Conservation (phyloP, 1,140 invertebrate species). For the Drosophila kikkawai region DNA sequence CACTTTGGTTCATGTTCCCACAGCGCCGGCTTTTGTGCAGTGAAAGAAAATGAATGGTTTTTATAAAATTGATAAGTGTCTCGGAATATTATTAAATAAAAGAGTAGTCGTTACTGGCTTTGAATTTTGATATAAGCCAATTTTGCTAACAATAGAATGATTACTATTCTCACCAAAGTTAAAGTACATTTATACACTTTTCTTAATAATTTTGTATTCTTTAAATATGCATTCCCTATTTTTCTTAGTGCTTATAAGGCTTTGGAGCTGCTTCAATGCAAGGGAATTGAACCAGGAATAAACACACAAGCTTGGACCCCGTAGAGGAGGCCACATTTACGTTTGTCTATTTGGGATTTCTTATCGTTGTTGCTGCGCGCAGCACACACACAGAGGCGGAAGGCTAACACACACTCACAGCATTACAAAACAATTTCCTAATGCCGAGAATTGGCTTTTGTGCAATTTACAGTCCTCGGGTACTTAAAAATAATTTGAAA, state of each 20-base stretch:
- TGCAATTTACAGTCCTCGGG: slow-evolving; percentile 71
- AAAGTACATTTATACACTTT: background rate
- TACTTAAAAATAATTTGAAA: slow-evolving; percentile 75
- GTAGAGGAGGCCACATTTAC: slow-evolving; percentile 34
- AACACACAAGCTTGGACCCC: slow-evolving; percentile 15
- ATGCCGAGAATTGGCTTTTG: slow-evolving; percentile 70
- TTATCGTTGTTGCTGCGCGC: slow-evolving; percentile 27
- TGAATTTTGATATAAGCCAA: no score
- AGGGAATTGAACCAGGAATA: slow-evolving; percentile 23
- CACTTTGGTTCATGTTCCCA: slow-evolving; percentile 60
- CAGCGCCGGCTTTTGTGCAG: slow-evolving; percentile 27
- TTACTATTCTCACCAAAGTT: no score
- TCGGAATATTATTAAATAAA: background rate
- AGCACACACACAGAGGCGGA: slow-evolving; percentile 12
- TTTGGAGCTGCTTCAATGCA: slow-evolving; percentile 10
- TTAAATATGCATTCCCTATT: background rate
- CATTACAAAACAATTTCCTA: slow-evolving; percentile 72
- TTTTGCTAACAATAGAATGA: no score
- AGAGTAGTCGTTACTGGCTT: no score
- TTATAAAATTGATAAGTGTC: background rate
- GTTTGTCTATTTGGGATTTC: slow-evolving; percentile 50
- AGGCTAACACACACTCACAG: slow-evolving; percentile 1
- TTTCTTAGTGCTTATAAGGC: slow-evolving; percentile 8
- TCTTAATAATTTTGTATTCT: background rate
- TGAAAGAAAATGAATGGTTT: background rate